phyloP scores from a whole-genome alignment of 2,888 invertebrate genomes.

The Enchytraeus crypticus region DNA sequence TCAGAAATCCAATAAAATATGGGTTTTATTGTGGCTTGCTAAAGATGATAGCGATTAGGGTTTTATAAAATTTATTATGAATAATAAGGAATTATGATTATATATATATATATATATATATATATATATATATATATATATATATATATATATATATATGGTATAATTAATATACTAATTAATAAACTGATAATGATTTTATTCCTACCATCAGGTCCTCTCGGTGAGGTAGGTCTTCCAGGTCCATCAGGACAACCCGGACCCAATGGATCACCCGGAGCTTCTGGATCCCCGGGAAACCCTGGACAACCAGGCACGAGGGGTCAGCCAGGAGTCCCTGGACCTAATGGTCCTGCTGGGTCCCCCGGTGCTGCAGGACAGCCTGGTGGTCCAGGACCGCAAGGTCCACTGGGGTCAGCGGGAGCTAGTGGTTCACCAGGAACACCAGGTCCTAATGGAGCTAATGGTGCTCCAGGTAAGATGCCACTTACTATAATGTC shows the following conservation, averaged over 20 bases:
- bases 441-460: neutral
- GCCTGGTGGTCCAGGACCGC: neutral
- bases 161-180: too few relatives aligned
- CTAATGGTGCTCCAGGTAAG: neutral
- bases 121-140: too few relatives aligned
- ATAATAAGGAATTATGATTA: too few relatives aligned
- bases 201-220: too few relatives aligned
- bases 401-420: neutral
- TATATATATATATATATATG: too few relatives aligned
- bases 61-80: too few relatives aligned
- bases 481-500: too few relatives aligned
- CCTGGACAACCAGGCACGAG: slow-evolving; percentile 14
- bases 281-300: slow-evolving; percentile 10
- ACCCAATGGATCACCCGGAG: neutral
- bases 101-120: too few relatives aligned
- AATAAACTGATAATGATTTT: too few relatives aligned
- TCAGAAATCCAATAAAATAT: slow-evolving; percentile 17
- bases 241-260: slow-evolving; percentile 12
- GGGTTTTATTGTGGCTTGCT: too few relatives aligned
- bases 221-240: slow-evolving; percentile 3
- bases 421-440: slow-evolving; percentile 2
- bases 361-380: neutral
- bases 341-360: slow-evolving; percentile 11
- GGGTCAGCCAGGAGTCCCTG: slow-evolving; percentile 12
- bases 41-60: too few relatives aligned